Conservation (phyloP, 2,888 invertebrate genomes). For the Rhagophthalmus giganteus region DNA sequence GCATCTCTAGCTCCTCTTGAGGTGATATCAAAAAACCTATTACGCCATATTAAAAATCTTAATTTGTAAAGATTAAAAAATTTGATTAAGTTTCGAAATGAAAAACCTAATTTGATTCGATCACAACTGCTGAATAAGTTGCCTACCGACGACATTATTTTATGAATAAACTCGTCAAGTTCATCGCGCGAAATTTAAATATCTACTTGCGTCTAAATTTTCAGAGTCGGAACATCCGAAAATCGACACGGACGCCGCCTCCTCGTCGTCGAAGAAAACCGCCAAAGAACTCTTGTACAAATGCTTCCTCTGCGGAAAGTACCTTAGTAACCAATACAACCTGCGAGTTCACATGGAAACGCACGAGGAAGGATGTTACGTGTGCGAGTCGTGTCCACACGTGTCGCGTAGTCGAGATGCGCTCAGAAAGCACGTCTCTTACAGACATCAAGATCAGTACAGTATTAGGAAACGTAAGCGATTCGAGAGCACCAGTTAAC, state of each 20-base stretch:
- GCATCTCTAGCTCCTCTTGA: too few species aligned
- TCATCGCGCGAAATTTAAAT: too few species aligned
- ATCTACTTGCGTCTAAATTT: too few species aligned
- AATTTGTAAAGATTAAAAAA: too few species aligned
- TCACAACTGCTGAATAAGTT: too few species aligned
- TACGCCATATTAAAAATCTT: too few species aligned
- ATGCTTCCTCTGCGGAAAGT: conserved; percentile 85
- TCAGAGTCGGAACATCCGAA: too few species aligned
- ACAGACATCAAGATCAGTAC: conserved; percentile 71
- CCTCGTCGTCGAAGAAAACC: conserved; percentile 11
- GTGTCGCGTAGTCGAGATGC: conserved; percentile 87
- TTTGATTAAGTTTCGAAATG: too few species aligned
- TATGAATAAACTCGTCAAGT: too few species aligned
- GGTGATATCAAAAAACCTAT: too few species aligned
- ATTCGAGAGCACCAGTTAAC: conserved; percentile 6
- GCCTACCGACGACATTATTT: too few species aligned
- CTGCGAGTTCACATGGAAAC: conserved; percentile 88
- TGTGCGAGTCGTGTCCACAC: conserved; percentile 84
- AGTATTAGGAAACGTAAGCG: conserved; percentile 55
- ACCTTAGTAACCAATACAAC: conserved; percentile 88
- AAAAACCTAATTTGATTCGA: too few species aligned
- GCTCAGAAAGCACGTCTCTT: conserved; percentile 84
- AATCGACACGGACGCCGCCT: neutral
- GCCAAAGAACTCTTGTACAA: conserved; percentile 49
- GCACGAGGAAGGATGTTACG: conserved; percentile 85